These are phyloP conservation scores for Eristalinus sepulchralis DNA, from an alignment of 2,888 invertebrate species.

Conservation along the genomic window DNA sequence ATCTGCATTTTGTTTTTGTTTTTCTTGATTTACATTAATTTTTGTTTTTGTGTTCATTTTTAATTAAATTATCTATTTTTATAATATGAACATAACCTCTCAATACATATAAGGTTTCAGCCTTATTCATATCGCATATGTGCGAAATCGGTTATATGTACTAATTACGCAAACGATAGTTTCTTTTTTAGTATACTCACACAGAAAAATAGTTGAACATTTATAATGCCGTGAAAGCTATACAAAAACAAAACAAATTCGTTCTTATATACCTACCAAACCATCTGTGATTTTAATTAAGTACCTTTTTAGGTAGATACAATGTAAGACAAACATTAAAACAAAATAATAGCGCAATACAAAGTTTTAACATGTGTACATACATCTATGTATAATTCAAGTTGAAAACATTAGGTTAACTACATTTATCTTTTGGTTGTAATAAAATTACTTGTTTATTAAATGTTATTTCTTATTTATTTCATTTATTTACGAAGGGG, in stretches of 20 bases:
- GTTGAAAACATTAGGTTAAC: constrained; percentile 37
- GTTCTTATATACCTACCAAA: constrained; percentile 69
- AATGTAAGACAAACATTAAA: constrained; percentile 61
- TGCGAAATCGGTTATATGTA: constrained; percentile 45
- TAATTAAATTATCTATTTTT: constrained; percentile 1
- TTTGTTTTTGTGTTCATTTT: neutral
- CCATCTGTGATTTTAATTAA: constrained; percentile 74
- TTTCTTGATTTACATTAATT: constrained; percentile 17
- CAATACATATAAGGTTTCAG: constrained; percentile 47
- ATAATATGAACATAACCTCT: neutral
- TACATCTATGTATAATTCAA: constrained; percentile 47
- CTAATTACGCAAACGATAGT: constrained; percentile 14
- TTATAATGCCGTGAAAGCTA: constrained; percentile 33
- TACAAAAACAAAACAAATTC: constrained; percentile 54
- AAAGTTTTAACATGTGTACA: constrained; percentile 47
- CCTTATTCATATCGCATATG: constrained; percentile 44
- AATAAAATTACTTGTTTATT: neutral
- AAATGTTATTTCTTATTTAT: constrained; percentile 9
- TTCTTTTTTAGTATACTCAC: constrained; percentile 5
- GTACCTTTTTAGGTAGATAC: constrained; percentile 73
- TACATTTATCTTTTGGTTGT: neutral
- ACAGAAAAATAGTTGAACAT: constrained; percentile 33
- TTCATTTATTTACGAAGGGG: constrained; percentile 24
- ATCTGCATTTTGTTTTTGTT: constrained; percentile 20
- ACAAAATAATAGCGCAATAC: constrained; percentile 65